Evolutionary conservation across 2,888 invertebrate genomes (phyloP).

Genomic region (Cynaeus angustus): DNA sequence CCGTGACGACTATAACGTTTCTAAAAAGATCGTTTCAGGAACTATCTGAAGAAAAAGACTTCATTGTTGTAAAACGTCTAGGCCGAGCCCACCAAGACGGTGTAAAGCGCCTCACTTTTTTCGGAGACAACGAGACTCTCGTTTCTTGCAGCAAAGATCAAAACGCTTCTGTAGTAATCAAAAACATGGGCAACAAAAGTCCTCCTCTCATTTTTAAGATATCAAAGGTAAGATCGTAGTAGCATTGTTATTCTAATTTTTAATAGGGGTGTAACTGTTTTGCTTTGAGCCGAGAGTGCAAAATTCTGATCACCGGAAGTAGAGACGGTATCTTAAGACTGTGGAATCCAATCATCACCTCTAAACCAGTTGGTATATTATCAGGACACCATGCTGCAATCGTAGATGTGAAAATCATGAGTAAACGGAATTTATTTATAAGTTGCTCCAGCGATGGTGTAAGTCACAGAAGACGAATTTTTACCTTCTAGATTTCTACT

Average conservation of each 20-base stretch:
- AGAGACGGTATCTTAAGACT: slow-evolving; percentile 74
- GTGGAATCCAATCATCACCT: slow-evolving; percentile 74
- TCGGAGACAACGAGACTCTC: slow-evolving; percentile 71
- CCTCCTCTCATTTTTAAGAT: slow-evolving; percentile 75
- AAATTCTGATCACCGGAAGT: slow-evolving; percentile 75
- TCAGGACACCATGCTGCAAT: slow-evolving; percentile 70
- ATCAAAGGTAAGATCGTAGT: too few relatives aligned
- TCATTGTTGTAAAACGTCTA: slow-evolving; percentile 71
- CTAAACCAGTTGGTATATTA: slow-evolving; percentile 68
- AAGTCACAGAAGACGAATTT: slow-evolving; percentile 47
- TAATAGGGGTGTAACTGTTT: slow-evolving; percentile 78
- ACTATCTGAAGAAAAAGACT: slow-evolving; percentile 72
- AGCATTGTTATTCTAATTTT: too few relatives aligned
- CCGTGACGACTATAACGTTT: not conserved
- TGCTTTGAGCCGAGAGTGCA: slow-evolving; percentile 71
- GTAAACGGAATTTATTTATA: slow-evolving; percentile 72
- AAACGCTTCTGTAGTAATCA: slow-evolving; percentile 72
- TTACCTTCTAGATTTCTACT: not conserved
- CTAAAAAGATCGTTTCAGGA: slow-evolving; percentile 70
- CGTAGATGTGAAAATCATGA: slow-evolving; percentile 74
- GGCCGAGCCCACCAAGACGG: slow-evolving; percentile 73
- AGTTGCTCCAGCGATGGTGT: slow-evolving; percentile 76
- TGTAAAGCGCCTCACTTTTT: slow-evolving; percentile 72
- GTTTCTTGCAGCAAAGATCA: slow-evolving; percentile 76
- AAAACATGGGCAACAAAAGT: slow-evolving; percentile 72